A percentile compares a stretch with the other conserved stretches of the same genome.
Evolutionary conservation across 2,888 invertebrate genomes (phyloP).

Genomic region (Agrochola lychnidis): DNA sequence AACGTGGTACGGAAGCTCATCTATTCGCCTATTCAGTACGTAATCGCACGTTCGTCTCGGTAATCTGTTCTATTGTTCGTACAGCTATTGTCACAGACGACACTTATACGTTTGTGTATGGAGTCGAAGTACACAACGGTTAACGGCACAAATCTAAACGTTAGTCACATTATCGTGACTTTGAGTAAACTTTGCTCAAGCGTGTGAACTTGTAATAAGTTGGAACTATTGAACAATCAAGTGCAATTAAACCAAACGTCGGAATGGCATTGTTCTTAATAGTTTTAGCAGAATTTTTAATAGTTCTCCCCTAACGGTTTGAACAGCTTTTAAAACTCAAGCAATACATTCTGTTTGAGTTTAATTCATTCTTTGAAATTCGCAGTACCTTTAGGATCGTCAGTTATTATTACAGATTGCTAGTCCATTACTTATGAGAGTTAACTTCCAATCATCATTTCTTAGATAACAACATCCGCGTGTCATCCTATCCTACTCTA

Average conservation of each 20-base stretch:
- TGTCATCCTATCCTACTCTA: slow-evolving; percentile 4
- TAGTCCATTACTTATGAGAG: neutral
- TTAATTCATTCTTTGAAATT: slow-evolving; percentile 4
- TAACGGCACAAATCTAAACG: slow-evolving; percentile 58
- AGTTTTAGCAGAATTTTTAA: slow-evolving; percentile 29
- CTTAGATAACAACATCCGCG: slow-evolving; percentile 5
- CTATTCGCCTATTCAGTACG: slow-evolving; percentile 70
- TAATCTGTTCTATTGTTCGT: slow-evolving; percentile 82
- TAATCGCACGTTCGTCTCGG: slow-evolving; percentile 72
- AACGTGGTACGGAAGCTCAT: slow-evolving; percentile 65
- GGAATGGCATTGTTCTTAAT: slow-evolving; percentile 42
- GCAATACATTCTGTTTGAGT: neutral
- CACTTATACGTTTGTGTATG: slow-evolving; percentile 70
- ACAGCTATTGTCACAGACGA: slow-evolving; percentile 76
- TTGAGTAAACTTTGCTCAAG: slow-evolving; percentile 54
- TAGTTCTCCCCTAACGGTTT: slow-evolving; percentile 8
- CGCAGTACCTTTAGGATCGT: neutral
- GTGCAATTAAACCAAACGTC: slow-evolving; percentile 31
- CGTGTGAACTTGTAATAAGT: slow-evolving; percentile 60
- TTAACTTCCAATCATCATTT: slow-evolving; percentile 1
- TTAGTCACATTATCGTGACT: slow-evolving; percentile 53
- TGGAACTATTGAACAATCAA: slow-evolving; percentile 51
- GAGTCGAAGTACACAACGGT: slow-evolving; percentile 44
- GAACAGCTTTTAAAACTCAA: neutral
- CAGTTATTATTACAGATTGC: slow-evolving; percentile 16